Percentiles rank a stretch among this genome's conserved stretches.
phyloP scores from a whole-genome alignment of 2,888 invertebrate species.

The Melanostoma scalare region DNA sequence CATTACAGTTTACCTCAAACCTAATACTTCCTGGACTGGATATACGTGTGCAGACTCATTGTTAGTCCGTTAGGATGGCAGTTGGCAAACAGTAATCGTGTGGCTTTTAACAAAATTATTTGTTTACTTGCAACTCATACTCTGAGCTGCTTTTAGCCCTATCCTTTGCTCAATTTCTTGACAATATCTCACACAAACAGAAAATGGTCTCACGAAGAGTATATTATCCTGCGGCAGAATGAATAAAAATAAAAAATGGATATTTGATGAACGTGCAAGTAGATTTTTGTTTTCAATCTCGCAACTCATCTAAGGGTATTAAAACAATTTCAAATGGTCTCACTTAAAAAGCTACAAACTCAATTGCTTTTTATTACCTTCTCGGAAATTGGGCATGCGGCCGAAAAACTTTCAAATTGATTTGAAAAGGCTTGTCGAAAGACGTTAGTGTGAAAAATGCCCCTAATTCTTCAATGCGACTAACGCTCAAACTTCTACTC shows the following conservation, averaged over 20 bases:
- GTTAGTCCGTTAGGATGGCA: conserved; percentile 32
- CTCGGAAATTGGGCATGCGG: too few relatives aligned
- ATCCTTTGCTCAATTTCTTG: neutral
- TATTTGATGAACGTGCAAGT: conserved; percentile 26
- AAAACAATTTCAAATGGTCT: neutral
- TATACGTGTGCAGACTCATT: conserved; percentile 8
- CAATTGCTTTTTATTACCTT: too few relatives aligned
- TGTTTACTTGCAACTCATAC: conserved; percentile 31
- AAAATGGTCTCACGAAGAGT: conserved; percentile 13
- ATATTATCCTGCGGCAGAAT: conserved; percentile 24
- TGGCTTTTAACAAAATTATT: conserved; percentile 61
- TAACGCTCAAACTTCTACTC: too few relatives aligned
- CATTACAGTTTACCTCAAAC: conserved; percentile 28
- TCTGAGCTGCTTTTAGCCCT: conserved; percentile 21
- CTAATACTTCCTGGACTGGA: neutral
- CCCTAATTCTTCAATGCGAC: too few relatives aligned
- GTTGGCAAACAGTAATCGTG: conserved; percentile 24
- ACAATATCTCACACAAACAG: conserved; percentile 18
- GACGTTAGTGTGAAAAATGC: too few relatives aligned
- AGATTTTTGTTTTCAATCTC: conserved; percentile 5
- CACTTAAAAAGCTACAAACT: neutral
- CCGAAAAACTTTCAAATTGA: too few relatives aligned
- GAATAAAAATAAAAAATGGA: conserved; percentile 27
- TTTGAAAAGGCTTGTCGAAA: too few relatives aligned
- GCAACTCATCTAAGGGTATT: neutral